Base-by-base conservation (phyloP, 2,888 invertebrate species). In the Bembecia ichneumoniformis region DNA sequence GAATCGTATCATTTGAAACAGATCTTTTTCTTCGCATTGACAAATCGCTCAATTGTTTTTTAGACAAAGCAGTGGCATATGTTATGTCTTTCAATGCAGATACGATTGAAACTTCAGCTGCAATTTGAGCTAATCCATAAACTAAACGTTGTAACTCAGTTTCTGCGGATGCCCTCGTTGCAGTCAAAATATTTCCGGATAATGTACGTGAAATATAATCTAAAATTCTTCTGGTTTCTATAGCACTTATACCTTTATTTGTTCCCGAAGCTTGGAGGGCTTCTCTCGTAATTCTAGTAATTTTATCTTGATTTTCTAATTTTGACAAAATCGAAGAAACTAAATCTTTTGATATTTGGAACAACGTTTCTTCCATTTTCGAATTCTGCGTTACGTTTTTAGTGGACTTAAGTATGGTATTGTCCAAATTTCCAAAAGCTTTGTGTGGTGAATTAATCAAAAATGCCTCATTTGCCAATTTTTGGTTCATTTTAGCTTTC, bases 261-360 rank as follows among this genome's bases (percentile, higher is more conserved):
- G 77, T 82, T 0, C 84, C 84, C 3, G 84, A 77, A 2, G 84
- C 83, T 58, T 84, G 82, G 3, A 86, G 64, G 10, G 87, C 87
- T 57, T 86, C 83, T 57, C 70, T 74, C 3, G 86, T 84, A 15
- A 87, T 78, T 64, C 82, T 74, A 3, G 87, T 87, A 36, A 87
- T 82, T 72, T 84, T 87, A 53, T 87, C 86, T 64, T 87, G 87
- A 45, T 80, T 75, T 63, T 87, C 84, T 51, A 87, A 62, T 54
- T 86, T 86, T 0, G 78, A 69, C 52, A 87, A 63, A 51, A 87
- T 83, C 35, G 86, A 71, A n/a, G 79, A 74, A 20, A 87, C 82
- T 35, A 87, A 62, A 51, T 86, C 82, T 57, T 84, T 84, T 0
- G 87, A 81, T 55, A 87, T 74, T 57, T 82, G 77, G 55, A 81